Percentiles rank a stretch among this genome's conserved stretches.
phyloP scores from a whole-genome alignment of 2,888 invertebrate species.

The Drosophila anomelani region DNA sequence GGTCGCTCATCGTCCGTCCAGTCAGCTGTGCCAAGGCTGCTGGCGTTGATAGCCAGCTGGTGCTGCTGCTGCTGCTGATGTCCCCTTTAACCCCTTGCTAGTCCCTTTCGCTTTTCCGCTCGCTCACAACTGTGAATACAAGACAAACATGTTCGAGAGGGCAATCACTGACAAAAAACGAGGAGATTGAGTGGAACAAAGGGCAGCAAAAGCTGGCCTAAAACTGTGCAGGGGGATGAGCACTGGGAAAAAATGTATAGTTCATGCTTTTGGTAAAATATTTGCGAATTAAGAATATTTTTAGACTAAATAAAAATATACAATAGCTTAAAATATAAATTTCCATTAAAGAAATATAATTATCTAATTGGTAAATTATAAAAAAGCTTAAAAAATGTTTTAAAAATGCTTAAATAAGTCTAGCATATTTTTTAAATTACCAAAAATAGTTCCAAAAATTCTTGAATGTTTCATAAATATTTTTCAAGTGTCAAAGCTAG shows the following conservation, averaged over 20 bases:
- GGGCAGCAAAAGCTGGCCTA: slow-evolving; percentile 14
- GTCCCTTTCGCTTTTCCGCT: slow-evolving; percentile 14
- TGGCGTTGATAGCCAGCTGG: slow-evolving; percentile 33
- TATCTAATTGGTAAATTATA: too few relatives aligned
- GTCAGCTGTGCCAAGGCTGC: slow-evolving; percentile 52
- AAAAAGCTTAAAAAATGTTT: too few relatives aligned
- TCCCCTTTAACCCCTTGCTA: slow-evolving; percentile 5
- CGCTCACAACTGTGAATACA: slow-evolving; percentile 16
- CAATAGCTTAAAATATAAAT: too few relatives aligned
- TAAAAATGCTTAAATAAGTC: too few relatives aligned
- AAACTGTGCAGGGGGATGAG: neutral
- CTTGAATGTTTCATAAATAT: neutral
- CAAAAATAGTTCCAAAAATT: neutral
- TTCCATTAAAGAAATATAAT: too few relatives aligned
- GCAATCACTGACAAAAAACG: slow-evolving; percentile 30
- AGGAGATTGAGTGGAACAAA: slow-evolving; percentile 26
- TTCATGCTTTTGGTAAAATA: neutral
- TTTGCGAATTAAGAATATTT: too few relatives aligned
- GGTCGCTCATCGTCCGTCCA: slow-evolving; percentile 1
- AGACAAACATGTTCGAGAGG: slow-evolving; percentile 42
- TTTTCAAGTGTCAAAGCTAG: slow-evolving; percentile 9
- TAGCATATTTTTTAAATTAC: too few relatives aligned
- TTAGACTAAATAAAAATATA: too few relatives aligned
- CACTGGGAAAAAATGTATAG: neutral
- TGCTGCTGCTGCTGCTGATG: neutral